Evolutionary conservation across 53 echinoderm and acorn worm genomes (phyloP).

Genomic region (Paracentrotus lividus): DNA sequence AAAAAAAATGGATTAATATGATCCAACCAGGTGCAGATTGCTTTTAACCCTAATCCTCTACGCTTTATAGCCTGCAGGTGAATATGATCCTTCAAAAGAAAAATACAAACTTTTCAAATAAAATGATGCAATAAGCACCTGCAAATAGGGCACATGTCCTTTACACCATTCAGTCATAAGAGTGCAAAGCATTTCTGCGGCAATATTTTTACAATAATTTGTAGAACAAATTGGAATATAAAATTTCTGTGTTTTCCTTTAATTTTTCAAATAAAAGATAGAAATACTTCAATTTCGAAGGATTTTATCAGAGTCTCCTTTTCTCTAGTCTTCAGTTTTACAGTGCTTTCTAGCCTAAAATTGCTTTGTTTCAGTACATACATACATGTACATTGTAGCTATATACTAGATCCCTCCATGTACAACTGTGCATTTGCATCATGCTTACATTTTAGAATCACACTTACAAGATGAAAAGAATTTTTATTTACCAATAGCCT

Average conservation of each 20-base stretch:
- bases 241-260: too few species aligned
- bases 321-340: too few species aligned
- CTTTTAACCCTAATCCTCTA: neutral
- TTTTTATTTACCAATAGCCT: neutral
- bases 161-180: too few species aligned
- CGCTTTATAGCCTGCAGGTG: slow-evolving; percentile 11
- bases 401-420: neutral
- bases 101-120: neutral
- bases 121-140: slow-evolving; percentile 1
- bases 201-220: too few species aligned
- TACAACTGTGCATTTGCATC: neutral
- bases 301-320: too few species aligned
- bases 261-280: too few species aligned
- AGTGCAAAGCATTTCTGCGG: too few species aligned
- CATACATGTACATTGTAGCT: too few species aligned
- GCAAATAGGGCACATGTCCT: neutral
- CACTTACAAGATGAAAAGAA: neutral
- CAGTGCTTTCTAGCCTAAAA: too few species aligned
- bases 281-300: too few species aligned
- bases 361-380: too few species aligned
- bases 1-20: neutral
- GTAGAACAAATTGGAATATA: too few species aligned
- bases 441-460: neutral
- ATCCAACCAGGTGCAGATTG: slow-evolving; percentile 22
- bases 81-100: neutral